Conservation (phyloP, 2,113 vertebrate species). For the Caretta caretta region DNA sequence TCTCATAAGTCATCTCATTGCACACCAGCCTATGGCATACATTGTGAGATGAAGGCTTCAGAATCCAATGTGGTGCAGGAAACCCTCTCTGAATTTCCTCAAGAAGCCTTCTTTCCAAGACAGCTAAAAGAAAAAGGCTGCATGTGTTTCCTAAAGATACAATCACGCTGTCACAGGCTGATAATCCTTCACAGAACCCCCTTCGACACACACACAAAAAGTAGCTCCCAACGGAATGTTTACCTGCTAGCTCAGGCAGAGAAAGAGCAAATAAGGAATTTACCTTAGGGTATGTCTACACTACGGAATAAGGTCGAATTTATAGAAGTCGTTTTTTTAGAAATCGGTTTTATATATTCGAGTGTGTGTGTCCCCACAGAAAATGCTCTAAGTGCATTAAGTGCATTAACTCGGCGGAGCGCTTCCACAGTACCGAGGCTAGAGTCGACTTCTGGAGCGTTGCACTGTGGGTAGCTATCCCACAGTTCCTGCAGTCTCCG, state of each 20-base stretch:
- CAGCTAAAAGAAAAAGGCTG: background rate
- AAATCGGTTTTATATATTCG: no score
- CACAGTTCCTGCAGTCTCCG: no score
- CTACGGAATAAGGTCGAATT: no score
- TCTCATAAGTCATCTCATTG: no score
- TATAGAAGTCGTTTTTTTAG: no score
- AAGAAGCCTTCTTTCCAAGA: background rate
- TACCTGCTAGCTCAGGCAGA: background rate
- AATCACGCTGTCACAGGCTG: background rate
- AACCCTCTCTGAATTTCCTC: background rate
- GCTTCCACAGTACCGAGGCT: no score
- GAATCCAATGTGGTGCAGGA: background rate
- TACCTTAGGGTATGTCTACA: no score
- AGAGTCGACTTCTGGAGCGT: no score
- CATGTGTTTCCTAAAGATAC: background rate
- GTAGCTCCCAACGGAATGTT: background rate
- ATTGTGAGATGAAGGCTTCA: background rate
- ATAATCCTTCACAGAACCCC: background rate
- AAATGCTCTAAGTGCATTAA: no score
- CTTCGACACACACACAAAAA: background rate
- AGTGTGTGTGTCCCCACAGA: no score
- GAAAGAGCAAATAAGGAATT: background rate
- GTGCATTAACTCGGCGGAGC: no score
- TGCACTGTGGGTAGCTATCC: no score
- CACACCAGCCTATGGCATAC: background rate